A percentile compares a stretch with the other conserved stretches of the same genome.
Evolutionary conservation across 2,113 vertebrate species (phyloP).

Genomic region (Cavia aperea): DNA sequence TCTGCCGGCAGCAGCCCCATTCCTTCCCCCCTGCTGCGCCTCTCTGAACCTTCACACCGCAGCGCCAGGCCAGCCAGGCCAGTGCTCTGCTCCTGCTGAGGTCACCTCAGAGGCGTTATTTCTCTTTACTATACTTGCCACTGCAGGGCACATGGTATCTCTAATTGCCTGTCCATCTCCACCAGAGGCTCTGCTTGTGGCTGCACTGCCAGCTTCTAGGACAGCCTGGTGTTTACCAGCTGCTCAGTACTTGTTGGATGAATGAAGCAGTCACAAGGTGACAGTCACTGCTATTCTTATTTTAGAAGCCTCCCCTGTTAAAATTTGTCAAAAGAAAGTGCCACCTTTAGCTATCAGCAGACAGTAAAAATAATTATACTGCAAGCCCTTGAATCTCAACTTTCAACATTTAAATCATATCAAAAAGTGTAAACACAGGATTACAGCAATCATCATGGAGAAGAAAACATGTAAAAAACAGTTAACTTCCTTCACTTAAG

Average conservation of each 20-base stretch:
- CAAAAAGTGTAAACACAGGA: background rate
- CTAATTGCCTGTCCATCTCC: background rate
- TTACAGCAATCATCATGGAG: background rate
- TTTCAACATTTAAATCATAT: constrained; percentile 2
- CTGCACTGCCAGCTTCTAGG: background rate
- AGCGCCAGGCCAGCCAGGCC: too few relatives aligned
- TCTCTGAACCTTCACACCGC: background rate
- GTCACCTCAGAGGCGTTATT: too few relatives aligned
- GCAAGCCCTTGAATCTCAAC: background rate
- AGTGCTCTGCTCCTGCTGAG: too few relatives aligned
- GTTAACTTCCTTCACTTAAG: constrained; percentile 25
- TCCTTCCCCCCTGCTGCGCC: background rate
- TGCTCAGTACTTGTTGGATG: background rate
- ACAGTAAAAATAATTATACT: constrained; percentile 24
- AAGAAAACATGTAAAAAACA: background rate
- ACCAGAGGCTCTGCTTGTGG: background rate
- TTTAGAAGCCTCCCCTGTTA: constrained; percentile 18
- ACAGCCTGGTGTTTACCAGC: background rate
- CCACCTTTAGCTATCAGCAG: constrained; percentile 26
- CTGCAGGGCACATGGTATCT: too few relatives aligned
- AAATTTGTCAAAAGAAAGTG: constrained; percentile 16
- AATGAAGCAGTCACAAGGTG: background rate
- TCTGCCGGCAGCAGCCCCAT: background rate
- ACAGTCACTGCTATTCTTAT: background rate
- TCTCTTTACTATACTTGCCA: too few relatives aligned